Evolutionary conservation across 2,888 invertebrate genomes (phyloP), one percentile per base, ranked within the genome.

Genomic region (Encarsia formosa): DNA sequence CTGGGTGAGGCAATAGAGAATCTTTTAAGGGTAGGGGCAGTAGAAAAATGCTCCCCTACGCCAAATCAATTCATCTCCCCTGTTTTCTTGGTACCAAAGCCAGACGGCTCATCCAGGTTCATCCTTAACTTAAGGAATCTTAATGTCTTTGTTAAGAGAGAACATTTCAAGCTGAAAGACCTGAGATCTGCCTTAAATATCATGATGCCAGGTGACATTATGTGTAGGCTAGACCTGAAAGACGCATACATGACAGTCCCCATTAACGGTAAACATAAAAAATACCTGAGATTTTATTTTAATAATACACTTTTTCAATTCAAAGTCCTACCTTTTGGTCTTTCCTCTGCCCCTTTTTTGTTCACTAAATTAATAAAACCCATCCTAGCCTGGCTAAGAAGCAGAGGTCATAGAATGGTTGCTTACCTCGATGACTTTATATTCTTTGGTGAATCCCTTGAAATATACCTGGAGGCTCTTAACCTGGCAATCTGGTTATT

Each of bases 161-260:
- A 54, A 18, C 58, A 61, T 56, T 61, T 61, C 40, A 56, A 57
- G 41, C 24, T 61, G 34, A 55, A 58, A 42, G 46, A 57, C 32
- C 20, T 29, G 9, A 38, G 42, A 24, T 54, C 54, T 5, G 58
- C 49, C 19, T 37, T 42, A 24, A 49, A 37, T 29, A 19, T 57
- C 16, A 31, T 59, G 11, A 24, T 22, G n/a, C 40, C 26, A 9
- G 34, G 31, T 39, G 49, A 50, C 45, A 52, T 35, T 42, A 52
- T 56, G 49, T 40, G 29, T 8, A 52, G 31, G 15, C 22, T 52
- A 15, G 59, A 54, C 24, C 41, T 59, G 16, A 44, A 50, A 43
- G 53, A 56, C 34, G 56, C 56, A 13, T 54, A 54, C 48, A 55
- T 50, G 39, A 13, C 44, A 16, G 29, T 57, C 23, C 32, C 57